Base-by-base conservation (phyloP, 2,888 invertebrate genomes). In the Lucinisca nassula region DNA sequence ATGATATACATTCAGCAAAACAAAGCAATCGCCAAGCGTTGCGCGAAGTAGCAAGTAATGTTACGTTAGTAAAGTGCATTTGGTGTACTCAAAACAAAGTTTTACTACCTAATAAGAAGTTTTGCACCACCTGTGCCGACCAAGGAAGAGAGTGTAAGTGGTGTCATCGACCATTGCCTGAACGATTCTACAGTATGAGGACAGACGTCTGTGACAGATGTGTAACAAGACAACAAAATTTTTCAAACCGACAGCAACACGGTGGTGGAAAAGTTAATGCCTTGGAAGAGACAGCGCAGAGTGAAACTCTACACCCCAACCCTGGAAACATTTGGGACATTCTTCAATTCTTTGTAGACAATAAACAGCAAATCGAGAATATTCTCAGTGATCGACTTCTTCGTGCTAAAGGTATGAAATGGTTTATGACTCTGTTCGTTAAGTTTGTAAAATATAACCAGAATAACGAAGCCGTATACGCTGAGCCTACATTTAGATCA, bases 111-210 rank as follows among this genome's bases (percentile, higher is more conserved):
- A 82, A 82, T 10, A 78, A 87, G 45, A 74, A 38, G 72, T 87
- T 87, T 45, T 87, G 83, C 17, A 8, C 27, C 32, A n/a, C 12
- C 6, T 87, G 84, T 70, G 58, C 74, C 1, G 78, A 87, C 12
- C 27, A 72, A 24, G 82, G 82, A 17, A 32, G 85, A 30, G 85
- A 88, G 78, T 85, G 88, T 32, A 38, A 38, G 27, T 88, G 82
- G 79, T 88, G 87, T 49, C 84, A 88, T 76, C 70, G 87, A 0
- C 87, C 84, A 14, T 74, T 88, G 3, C 85, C 88, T 35, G 85
- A 85, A 55, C 32, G 88, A 12, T 88, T 88, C 32, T 83, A 78
- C 40, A 40, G 85, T 6, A 30, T 51, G 37, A 37, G 81, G 17
- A 79, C 83, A 12, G 85, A 88, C 51, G 79, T 83, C 0, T 85